These are phyloP conservation scores for Xenopus petersii DNA, from an alignment of 2,797 vertebrate genomes.

Conservation along the genomic window DNA sequence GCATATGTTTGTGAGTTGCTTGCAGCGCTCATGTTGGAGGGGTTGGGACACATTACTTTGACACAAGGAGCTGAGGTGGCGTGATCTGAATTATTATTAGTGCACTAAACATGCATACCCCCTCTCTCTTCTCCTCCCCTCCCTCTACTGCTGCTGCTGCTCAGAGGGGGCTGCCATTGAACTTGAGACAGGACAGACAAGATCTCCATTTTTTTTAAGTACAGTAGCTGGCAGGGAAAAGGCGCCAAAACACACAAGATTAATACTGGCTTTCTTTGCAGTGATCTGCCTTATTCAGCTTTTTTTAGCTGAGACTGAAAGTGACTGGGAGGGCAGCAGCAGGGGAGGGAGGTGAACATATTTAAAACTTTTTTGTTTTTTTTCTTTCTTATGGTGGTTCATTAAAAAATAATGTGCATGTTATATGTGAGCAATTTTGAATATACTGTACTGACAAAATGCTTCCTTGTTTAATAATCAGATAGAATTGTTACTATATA, in stretches of 20 bases:
- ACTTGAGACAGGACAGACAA: conserved; percentile 69
- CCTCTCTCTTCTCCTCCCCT: conserved; percentile 53
- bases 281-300: conserved; percentile 49
- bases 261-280: conserved; percentile 63
- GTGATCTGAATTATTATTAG: conserved; percentile 80
- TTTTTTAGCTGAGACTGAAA: conserved; percentile 32
- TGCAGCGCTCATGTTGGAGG: conserved; percentile 70
- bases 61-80: conserved; percentile 77
- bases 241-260: conserved; percentile 70
- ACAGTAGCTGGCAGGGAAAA: conserved; percentile 72
- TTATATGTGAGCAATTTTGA: no score
- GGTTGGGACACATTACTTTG: conserved; percentile 74
- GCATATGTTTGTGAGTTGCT: conserved; percentile 70
- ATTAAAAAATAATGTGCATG: not conserved
- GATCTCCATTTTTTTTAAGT: conserved; percentile 56
- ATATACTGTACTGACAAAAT: no score
- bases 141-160: conserved; percentile 50
- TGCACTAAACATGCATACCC: conserved; percentile 67
- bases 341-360: conserved; percentile 40
- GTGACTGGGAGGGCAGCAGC: conserved; percentile 23
- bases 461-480: no score
- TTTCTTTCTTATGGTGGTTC: not conserved
- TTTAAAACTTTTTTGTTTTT: conserved; percentile 53
- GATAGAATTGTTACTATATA: no score
- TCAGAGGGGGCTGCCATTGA: conserved; percentile 65